phyloP scores from a whole-genome alignment of 2,888 invertebrate genomes.

The Lingula anatina region DNA sequence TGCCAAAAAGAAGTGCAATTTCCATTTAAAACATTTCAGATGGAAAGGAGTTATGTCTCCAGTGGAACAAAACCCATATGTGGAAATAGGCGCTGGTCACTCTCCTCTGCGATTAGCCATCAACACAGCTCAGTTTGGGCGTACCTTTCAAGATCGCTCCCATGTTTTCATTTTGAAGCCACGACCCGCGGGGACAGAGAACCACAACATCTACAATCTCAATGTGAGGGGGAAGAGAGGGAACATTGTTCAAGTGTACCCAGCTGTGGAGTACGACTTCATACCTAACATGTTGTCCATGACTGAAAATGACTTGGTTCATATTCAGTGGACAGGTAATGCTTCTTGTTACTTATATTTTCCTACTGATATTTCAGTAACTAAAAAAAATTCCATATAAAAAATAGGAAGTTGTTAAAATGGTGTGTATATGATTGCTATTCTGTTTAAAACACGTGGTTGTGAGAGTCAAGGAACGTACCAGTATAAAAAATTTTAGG shows the following conservation, averaged over 20 bases:
- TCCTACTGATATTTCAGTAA: no score
- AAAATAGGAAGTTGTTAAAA: no score
- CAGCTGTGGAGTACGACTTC: no score
- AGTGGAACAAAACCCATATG: conserved; percentile 40
- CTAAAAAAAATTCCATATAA: no score
- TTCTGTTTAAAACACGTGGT: no score
- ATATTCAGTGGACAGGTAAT: conserved; percentile 47
- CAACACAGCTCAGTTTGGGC: conserved; percentile 49
- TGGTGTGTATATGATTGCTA: no score
- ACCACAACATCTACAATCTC: conserved; percentile 30
- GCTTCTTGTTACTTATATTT: no score
- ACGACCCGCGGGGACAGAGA: conserved; percentile 22
- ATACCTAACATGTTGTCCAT: conserved; percentile 31
- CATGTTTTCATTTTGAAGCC: conserved; percentile 40
- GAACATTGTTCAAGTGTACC: conserved; percentile 48
- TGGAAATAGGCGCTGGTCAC: conserved; percentile 36
- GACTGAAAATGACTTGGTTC: conserved; percentile 28
- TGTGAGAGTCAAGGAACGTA: no score
- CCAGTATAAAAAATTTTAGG: no score
- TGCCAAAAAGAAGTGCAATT: no score
- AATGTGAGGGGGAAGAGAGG: conserved; percentile 47
- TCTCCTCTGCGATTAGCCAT: conserved; percentile 41
- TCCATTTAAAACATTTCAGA: no score
- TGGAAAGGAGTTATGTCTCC: conserved; percentile 40
- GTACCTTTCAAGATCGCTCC: conserved; percentile 46